Conservation (phyloP, 37 sponge, comb jelly and placozoan species). For the Spongia lamella region DNA sequence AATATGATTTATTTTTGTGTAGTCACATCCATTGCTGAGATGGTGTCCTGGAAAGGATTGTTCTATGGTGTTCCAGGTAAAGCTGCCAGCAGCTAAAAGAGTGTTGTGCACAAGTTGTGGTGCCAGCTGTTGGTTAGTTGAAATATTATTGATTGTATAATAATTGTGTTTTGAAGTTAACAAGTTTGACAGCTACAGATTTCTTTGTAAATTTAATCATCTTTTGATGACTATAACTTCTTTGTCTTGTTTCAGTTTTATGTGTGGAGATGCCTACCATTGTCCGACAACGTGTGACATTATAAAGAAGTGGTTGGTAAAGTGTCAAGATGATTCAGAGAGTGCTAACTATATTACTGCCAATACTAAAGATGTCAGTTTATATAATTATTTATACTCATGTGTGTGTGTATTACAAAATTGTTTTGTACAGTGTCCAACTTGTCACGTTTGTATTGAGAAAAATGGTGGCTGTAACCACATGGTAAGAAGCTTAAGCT, state of each 20-base stretch:
- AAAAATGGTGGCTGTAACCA: conserved; percentile 97
- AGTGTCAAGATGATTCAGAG: conserved; percentile 85
- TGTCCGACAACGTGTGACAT: conserved; percentile 68
- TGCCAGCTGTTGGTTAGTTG: conserved; percentile 60
- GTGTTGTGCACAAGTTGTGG: conserved; percentile 65
- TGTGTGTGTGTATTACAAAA: not conserved
- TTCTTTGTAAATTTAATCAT: not conserved
- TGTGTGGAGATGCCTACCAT: conserved; percentile 79
- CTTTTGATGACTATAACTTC: not conserved
- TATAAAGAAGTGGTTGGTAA: conserved; percentile 65
- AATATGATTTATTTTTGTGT: not conserved
- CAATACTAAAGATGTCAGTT: conserved; percentile 87
- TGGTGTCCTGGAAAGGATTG: conserved; percentile 91
- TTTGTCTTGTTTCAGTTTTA: conserved; percentile 56
- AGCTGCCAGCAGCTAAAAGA: conserved; percentile 44
- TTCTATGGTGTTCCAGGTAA: conserved; percentile 62
- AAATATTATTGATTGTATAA: not conserved
- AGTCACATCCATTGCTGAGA: conserved; percentile 63
- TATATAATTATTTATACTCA: not conserved
- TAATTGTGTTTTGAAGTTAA: not conserved
- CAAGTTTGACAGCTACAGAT: no score
- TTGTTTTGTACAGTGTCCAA: conserved; percentile 69
- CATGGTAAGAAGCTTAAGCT: conserved; percentile 62
- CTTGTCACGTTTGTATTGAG: conserved; percentile 83
- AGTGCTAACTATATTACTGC: conserved; percentile 85